Base-by-base conservation (phyloP, 2,888 invertebrate species). In the Megastigmus dorsalis region DNA sequence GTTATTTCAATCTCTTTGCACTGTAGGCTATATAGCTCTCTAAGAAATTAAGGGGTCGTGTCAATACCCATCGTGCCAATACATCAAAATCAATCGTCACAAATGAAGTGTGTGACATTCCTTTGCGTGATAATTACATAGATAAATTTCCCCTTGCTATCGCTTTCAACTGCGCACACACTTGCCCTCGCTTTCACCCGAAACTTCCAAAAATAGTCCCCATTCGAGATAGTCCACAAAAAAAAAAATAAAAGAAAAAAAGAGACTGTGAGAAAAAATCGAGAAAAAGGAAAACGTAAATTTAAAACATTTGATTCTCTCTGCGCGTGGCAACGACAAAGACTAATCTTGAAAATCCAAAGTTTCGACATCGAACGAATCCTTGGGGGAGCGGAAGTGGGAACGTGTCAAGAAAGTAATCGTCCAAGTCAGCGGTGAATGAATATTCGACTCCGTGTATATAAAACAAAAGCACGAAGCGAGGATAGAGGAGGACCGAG, bases 41-140 rank as follows among this genome's bases (percentile, higher is more conserved):
- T 10, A 26, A 26, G 38, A 52, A 54, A 66, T 54, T 30, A 26
- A 55, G 20, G n/a, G 30, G 3, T 48, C 57, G 36, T 48, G 41
- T 69, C 60, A 60, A 60, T 52, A 69, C 55, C 57, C 13, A 26
- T 26, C 15, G 13, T 43, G 48, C 57, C 36, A 48, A 66, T 59
- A 59, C 52, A 33, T 18, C n/a, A 18, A 60, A 72, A 66, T 67
- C 59, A 52, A 73, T 33, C 52, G 45, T 36, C 54, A 26, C 26
- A 36, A 55, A 65, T n/a, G 23, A 57, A 57, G 57, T 65, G 60
- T 73, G 54, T 59, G 72, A 54, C 60, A 66, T 54, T 67, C 52
- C n/a, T 60, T 72, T 60, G 52, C 20, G 52, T 60, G 59, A 18
- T 59, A 66, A 66, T 59, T 26, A 65, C 41, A 18, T 15, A 62